Evolutionary conservation across 2,797 vertebrate species (phyloP).

Genomic region (Poecile montanus): DNA sequence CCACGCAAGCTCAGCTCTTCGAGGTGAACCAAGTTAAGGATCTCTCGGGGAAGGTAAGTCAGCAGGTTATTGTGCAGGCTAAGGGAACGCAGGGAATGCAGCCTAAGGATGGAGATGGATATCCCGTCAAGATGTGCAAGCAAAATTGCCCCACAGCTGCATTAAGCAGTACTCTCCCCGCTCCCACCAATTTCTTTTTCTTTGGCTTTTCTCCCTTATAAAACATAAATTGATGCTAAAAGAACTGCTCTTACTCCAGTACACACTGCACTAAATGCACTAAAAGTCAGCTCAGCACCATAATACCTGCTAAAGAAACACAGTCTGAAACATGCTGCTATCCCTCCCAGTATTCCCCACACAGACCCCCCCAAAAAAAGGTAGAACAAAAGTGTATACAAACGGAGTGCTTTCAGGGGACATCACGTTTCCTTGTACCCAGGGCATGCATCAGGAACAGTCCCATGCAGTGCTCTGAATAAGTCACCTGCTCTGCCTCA

Average conservation of each 20-base stretch:
- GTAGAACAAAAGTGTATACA: neutral
- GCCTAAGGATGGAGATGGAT: conserved; percentile 73
- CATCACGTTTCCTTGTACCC: neutral
- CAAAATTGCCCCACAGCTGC: neutral
- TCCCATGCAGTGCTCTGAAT: neutral
- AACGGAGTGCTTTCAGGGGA: neutral
- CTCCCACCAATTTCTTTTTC: neutral
- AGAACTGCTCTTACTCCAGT: neutral
- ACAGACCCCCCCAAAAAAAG: accelerated
- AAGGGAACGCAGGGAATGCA: conserved; percentile 92
- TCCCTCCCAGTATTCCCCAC: neutral
- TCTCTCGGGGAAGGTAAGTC: conserved; percentile 95
- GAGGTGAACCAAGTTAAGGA: conserved; percentile 92
- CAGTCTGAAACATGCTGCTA: neutral
- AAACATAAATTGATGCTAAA: neutral
- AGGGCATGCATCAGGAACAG: neutral
- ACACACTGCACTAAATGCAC: neutral
- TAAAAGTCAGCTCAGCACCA: neutral
- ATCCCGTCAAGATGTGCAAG: neutral
- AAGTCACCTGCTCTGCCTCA: conserved; percentile 32
- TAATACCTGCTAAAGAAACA: neutral
- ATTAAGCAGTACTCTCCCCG: neutral
- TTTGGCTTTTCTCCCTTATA: neutral
- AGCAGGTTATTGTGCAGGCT: conserved; percentile 98
- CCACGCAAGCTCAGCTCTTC: conserved; percentile 97